Evolutionary conservation across 2,888 invertebrate species (phyloP).

Genomic region (Subacronicta megacephala): DNA sequence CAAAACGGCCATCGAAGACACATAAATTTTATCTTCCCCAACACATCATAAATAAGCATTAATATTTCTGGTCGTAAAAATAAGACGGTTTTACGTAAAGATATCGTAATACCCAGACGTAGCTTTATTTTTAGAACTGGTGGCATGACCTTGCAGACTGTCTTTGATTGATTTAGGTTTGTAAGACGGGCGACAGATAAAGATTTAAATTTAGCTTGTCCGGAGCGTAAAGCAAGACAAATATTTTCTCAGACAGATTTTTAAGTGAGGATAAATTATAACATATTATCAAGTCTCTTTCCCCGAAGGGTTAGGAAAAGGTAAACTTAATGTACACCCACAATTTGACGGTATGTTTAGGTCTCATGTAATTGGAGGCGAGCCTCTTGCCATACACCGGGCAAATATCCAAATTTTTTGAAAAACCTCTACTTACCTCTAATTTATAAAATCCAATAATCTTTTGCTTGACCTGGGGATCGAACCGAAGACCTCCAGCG

Average conservation of each 20-base stretch:
- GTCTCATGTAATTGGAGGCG: no score
- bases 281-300: no score
- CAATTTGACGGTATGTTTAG: no score
- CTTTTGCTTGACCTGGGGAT: no score
- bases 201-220: slow-evolving; percentile 42
- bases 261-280: slow-evolving; percentile 4
- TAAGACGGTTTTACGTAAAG: slow-evolving; percentile 22
- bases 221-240: slow-evolving; percentile 13
- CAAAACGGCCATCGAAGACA: neutral
- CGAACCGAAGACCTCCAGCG: no score
- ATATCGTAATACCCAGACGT: slow-evolving; percentile 17
- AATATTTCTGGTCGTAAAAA: slow-evolving; percentile 37
- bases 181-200: slow-evolving; percentile 14
- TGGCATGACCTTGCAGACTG: slow-evolving; percentile 44
- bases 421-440: no score
- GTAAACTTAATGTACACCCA: no score
- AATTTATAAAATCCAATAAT: no score
- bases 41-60: slow-evolving; percentile 35
- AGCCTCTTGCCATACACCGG: no score
- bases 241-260: slow-evolving; percentile 4
- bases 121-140: slow-evolving; percentile 39
- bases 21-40: slow-evolving; percentile 17
- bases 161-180: slow-evolving; percentile 53
- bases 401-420: no score
- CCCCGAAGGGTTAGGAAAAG: no score